These are phyloP conservation scores for Hassar affinis DNA, from an alignment of 2,113 vertebrate species.

Conservation along the genomic window DNA sequence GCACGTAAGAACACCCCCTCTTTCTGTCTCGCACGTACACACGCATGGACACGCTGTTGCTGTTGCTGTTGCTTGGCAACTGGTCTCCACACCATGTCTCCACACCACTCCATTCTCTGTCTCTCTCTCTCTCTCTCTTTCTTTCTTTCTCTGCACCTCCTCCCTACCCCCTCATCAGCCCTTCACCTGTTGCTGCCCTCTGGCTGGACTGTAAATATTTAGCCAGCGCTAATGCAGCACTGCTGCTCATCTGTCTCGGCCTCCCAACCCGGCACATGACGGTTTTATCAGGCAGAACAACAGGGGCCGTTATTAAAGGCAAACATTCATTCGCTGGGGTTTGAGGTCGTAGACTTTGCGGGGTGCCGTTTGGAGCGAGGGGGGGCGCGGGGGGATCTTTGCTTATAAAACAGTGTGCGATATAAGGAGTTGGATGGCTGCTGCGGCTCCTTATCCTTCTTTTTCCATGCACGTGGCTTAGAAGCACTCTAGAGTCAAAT, in stretches of 20 bases:
- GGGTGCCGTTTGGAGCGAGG: slow-evolving; percentile 37
- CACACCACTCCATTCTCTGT: slow-evolving; percentile 46
- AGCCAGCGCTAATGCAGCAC: slow-evolving; percentile 49
- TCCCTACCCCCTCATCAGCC: slow-evolving; percentile 60
- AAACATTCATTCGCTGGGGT: slow-evolving; percentile 53
- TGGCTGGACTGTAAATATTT: slow-evolving; percentile 61
- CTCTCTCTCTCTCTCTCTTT: background rate
- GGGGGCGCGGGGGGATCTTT: background rate
- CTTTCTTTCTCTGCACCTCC: background rate
- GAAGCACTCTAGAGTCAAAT: background rate
- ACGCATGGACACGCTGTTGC: slow-evolving; percentile 29
- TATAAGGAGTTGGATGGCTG: background rate
- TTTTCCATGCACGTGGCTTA: background rate
- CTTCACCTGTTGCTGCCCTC: slow-evolving; percentile 57
- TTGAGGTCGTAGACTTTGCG: slow-evolving; percentile 22
- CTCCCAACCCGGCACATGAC: slow-evolving; percentile 39
- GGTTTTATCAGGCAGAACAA: slow-evolving; percentile 52
- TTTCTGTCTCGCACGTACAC: background rate
- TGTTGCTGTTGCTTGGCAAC: slow-evolving; percentile 74
- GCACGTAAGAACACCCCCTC: background rate
- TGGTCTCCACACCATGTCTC: slow-evolving; percentile 62
- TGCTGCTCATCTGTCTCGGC: slow-evolving; percentile 50
- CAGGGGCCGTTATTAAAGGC: slow-evolving; percentile 58
- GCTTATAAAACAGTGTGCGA: slow-evolving; percentile 33
- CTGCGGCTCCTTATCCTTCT: background rate